Percentiles rank a stretch among this genome's conserved stretches.
Evolutionary conservation across 2,113 vertebrate species (phyloP).

Genomic region (Orcinus orca): DNA sequence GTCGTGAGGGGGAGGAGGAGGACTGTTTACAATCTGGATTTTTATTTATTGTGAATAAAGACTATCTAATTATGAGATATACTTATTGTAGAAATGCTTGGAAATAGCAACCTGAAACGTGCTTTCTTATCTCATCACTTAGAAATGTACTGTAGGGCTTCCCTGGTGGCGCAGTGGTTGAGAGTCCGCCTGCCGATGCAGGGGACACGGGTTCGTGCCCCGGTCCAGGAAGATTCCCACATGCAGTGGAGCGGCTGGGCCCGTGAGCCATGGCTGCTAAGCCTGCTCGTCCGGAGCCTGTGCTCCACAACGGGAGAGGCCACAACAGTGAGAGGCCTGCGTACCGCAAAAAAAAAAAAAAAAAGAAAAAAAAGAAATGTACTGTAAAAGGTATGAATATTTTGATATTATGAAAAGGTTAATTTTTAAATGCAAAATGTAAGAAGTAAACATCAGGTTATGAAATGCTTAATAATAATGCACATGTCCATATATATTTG

Average conservation of each 20-base stretch:
- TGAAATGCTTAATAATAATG: neutral
- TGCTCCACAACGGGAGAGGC: too few relatives aligned
- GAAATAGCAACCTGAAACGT: neutral
- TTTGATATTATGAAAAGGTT: neutral
- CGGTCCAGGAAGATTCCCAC: too few relatives aligned
- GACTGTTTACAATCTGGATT: neutral
- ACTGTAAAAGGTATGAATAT: neutral
- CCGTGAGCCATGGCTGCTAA: too few relatives aligned
- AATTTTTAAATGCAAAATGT: slow-evolving; percentile 23
- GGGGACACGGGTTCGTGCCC: too few relatives aligned
- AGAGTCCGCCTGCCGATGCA: too few relatives aligned
- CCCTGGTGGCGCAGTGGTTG: too few relatives aligned
- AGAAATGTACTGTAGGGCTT: neutral
- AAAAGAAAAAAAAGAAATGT: neutral
- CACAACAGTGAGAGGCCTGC: too few relatives aligned
- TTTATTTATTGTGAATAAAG: neutral
- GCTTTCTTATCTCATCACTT: neutral
- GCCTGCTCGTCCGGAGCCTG: too few relatives aligned
- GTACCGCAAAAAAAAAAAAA: too few relatives aligned
- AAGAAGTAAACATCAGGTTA: neutral
- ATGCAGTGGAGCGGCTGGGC: too few relatives aligned
- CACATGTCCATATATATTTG: neutral
- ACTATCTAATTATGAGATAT: neutral
- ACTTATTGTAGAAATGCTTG: neutral
- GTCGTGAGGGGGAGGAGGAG: neutral